Evolutionary conservation across 1,140 invertebrate species (phyloP).

Genomic region (Kradibia gibbosae): DNA sequence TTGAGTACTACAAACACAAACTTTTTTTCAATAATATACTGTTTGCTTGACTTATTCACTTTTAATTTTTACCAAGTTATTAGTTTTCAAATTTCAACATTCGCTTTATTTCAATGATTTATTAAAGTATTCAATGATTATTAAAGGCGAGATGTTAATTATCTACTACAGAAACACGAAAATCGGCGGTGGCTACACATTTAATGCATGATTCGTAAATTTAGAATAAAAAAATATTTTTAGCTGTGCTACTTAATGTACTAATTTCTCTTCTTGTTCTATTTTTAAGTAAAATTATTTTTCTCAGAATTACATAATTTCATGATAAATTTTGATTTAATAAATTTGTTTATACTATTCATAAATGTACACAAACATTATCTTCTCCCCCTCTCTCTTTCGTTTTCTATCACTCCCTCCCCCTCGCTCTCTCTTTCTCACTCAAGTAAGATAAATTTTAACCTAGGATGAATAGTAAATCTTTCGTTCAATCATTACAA

Average conservation of each 20-base stretch:
- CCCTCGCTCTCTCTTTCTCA: too few relatives aligned
- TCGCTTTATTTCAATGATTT: not conserved
- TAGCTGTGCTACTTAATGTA: slow-evolving; percentile 10
- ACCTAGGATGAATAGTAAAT: too few relatives aligned
- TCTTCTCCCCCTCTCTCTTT: too few relatives aligned
- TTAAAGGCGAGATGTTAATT: not conserved
- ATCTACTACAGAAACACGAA: not conserved
- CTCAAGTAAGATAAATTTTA: too few relatives aligned
- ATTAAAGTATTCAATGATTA: not conserved
- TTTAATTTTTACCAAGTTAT: too few relatives aligned
- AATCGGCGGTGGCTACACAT: not conserved
- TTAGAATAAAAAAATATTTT: slow-evolving; percentile 19
- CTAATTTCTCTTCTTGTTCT: not conserved
- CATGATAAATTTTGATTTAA: not conserved
- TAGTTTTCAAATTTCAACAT: not conserved
- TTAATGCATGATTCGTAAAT: slow-evolving; percentile 16
- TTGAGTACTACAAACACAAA: not conserved
- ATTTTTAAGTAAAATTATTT: slow-evolving; percentile 12
- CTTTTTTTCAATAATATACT: not conserved
- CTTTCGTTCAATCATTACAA: too few relatives aligned
- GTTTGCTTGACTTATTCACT: not conserved
- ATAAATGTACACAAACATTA: too few relatives aligned
- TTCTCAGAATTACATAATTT: not conserved
- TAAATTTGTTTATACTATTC: not conserved
- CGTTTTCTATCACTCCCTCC: too few relatives aligned